A percentile compares a stretch with the other conserved stretches of the same genome.
phyloP scores from a whole-genome alignment of 2,888 invertebrate species.

The Troides oblongomaculatus region DNA sequence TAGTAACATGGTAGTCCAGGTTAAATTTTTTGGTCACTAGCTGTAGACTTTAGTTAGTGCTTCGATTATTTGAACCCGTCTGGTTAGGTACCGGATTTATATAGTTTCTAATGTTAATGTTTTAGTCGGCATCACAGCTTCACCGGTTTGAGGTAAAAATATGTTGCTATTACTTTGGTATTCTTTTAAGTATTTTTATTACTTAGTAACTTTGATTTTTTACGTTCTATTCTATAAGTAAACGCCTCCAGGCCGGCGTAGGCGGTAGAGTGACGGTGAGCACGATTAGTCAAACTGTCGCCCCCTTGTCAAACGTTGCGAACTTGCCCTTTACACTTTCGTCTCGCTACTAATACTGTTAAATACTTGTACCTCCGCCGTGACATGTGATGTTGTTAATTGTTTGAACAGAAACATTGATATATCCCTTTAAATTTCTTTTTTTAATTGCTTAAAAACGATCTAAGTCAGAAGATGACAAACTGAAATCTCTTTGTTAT shows the following conservation, averaged over 20 bases:
- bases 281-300: constrained; percentile 76
- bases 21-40: no score
- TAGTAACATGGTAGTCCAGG: no score
- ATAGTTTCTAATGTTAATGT: no score
- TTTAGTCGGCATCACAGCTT: no score
- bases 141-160: no score
- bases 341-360: constrained; percentile 47
- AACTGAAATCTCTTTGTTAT: no score
- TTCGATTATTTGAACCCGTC: no score
- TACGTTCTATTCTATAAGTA: constrained; percentile 29
- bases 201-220: no score
- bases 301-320: constrained; percentile 70
- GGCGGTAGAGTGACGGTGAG: constrained; percentile 53
- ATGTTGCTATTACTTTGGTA: no score
- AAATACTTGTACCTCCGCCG: constrained; percentile 53
- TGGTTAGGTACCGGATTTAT: no score
- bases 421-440: neutral
- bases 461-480: neutral
- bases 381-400: constrained; percentile 65
- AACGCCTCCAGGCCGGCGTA: constrained; percentile 44
- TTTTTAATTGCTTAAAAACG: neutral
- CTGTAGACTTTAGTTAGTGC: no score
- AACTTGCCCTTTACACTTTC: constrained; percentile 60
- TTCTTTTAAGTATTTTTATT: no score
- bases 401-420: constrained; percentile 40